Conservation (phyloP, 37 sponge, comb jelly and placozoan species). For the Geodia barretti region DNA sequence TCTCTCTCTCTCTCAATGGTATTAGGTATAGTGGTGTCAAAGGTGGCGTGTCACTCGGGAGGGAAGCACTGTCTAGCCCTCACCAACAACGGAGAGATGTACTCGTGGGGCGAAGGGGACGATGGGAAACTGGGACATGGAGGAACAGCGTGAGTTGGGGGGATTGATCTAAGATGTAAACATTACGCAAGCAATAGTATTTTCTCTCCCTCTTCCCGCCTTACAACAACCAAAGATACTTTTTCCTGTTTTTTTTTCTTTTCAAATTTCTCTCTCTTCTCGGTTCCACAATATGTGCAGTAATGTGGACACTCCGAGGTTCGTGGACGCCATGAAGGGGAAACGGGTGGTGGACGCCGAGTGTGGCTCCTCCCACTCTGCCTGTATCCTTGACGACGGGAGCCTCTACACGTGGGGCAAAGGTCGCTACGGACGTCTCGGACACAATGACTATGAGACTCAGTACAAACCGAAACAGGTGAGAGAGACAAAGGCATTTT, state of each 20-base stretch:
- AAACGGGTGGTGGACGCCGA: constrained; percentile 74
- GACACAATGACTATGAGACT: constrained; percentile 91
- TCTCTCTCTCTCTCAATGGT: too few relatives aligned
- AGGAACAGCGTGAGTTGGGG: constrained; percentile 59
- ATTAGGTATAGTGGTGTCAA: constrained; percentile 66
- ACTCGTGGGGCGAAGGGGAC: constrained; percentile 97
- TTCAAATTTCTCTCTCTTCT: too few relatives aligned
- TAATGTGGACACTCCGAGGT: constrained; percentile 65
- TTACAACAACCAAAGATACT: neutral
- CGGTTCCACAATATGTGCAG: too few relatives aligned
- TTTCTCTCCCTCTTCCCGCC: neutral
- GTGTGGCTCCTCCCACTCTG: constrained; percentile 95
- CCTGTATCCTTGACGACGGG: constrained; percentile 88
- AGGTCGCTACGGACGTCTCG: constrained; percentile 95
- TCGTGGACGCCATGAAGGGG: constrained; percentile 70
- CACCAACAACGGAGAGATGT: constrained; percentile 79
- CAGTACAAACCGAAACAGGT: constrained; percentile 91
- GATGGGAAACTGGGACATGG: constrained; percentile 95
- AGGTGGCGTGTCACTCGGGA: constrained; percentile 85
- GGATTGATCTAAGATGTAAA: too few relatives aligned
- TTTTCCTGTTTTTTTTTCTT: too few relatives aligned
- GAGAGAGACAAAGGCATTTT: too few relatives aligned
- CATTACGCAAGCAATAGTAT: neutral
- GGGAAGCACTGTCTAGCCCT: constrained; percentile 94
- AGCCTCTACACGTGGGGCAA: constrained; percentile 96